phyloP scores from a whole-genome alignment of 2,797 vertebrate species.

The Miichthys miiuy region DNA sequence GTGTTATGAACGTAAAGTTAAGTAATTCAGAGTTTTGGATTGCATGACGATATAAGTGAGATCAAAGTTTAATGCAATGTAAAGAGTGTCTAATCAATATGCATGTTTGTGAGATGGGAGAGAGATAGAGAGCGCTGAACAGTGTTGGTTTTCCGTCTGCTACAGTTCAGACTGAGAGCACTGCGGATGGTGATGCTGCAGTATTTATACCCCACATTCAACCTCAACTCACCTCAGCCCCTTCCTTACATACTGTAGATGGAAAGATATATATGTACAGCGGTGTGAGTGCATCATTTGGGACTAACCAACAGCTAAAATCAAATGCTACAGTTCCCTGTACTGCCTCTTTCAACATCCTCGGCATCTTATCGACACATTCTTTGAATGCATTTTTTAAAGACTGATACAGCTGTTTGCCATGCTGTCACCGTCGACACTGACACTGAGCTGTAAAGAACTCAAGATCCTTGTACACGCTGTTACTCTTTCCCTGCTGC shows the following conservation, averaged over 20 bases:
- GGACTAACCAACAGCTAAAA: constrained; percentile 24
- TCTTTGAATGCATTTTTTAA: constrained; percentile 7
- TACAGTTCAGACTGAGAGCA: constrained; percentile 76
- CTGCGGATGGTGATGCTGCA: constrained; percentile 80
- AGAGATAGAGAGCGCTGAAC: constrained; percentile 47
- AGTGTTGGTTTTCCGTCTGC: constrained; percentile 66
- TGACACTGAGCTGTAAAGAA: constrained; percentile 39
- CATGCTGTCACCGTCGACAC: constrained; percentile 31
- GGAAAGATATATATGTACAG: constrained; percentile 49
- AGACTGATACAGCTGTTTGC: constrained; percentile 35
- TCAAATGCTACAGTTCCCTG: constrained; percentile 22
- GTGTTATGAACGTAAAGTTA: constrained; percentile 26
- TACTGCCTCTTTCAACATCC: constrained; percentile 4
- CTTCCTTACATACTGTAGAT: constrained; percentile 52
- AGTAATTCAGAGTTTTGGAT: background rate
- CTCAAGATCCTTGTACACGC: constrained; percentile 23
- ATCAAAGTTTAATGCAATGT: constrained; percentile 39
- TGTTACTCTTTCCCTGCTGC: constrained; percentile 34
- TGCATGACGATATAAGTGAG: background rate
- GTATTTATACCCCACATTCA: constrained; percentile 77
- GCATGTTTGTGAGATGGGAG: constrained; percentile 35
- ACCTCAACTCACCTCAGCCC: constrained; percentile 75
- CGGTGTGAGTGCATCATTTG: constrained; percentile 46
- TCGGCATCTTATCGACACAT: background rate
- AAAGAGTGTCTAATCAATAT: constrained; percentile 32